Evolutionary conservation across 2,113 vertebrate genomes (phyloP).

Genomic region (Zosterops lateralis): DNA sequence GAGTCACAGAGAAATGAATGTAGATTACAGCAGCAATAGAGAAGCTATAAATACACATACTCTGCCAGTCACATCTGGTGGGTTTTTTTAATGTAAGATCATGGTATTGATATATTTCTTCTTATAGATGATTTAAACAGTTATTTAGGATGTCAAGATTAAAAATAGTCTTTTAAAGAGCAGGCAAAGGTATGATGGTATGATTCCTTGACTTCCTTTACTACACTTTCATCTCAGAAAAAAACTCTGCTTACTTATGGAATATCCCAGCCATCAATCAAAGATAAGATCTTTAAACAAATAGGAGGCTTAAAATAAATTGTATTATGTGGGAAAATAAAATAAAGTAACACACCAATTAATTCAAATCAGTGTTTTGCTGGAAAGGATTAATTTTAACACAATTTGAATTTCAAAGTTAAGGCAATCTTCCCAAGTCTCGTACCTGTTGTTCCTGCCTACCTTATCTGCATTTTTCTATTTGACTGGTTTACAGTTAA

Average conservation of each 20-base stretch:
- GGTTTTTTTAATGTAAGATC: slow-evolving; percentile 28
- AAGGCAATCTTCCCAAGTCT: not conserved
- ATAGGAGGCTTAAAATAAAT: slow-evolving; percentile 15
- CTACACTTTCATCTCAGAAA: not conserved
- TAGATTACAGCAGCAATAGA: slow-evolving; percentile 66
- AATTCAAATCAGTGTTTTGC: not conserved
- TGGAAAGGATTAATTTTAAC: slow-evolving; percentile 15
- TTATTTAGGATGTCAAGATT: slow-evolving; percentile 67
- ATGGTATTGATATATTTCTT: slow-evolving; percentile 58
- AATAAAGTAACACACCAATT: not conserved
- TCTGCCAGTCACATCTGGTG: slow-evolving; percentile 52
- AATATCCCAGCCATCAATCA: slow-evolving; percentile 14
- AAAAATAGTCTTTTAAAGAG: slow-evolving; percentile 62
- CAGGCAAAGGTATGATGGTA: slow-evolving; percentile 18
- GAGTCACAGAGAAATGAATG: slow-evolving; percentile 63
- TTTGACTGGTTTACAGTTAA: not conserved
- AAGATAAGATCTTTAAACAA: slow-evolving; percentile 2
- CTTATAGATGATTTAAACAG: slow-evolving; percentile 43
- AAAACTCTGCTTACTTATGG: not conserved
- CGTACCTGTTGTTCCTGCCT: not conserved
- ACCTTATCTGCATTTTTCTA: not conserved
- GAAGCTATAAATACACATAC: slow-evolving; percentile 65
- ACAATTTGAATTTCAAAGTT: slow-evolving; percentile 11
- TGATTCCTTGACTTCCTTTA: slow-evolving; percentile 24
- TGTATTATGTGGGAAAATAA: not conserved